A percentile compares a stretch with the other conserved stretches of the same genome.
Conservation (phyloP, 2,797 vertebrate genomes). For the Chaetophractus vellerosus region DNA sequence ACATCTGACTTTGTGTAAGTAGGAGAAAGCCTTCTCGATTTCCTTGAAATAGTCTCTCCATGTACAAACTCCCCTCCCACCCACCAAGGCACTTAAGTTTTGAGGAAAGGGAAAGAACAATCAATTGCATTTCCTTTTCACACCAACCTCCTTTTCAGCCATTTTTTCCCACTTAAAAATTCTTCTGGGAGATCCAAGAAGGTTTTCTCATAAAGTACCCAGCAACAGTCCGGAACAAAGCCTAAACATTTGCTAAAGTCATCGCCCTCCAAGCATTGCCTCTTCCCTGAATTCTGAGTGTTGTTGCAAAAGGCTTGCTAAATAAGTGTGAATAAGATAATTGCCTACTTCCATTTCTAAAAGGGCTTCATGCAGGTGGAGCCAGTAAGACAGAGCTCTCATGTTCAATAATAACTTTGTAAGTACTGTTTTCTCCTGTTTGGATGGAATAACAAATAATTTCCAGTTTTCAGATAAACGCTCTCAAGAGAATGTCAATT, state of each 20-base stretch:
- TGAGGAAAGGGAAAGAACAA: not conserved
- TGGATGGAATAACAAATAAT: constrained; percentile 67
- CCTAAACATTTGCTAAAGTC: not conserved
- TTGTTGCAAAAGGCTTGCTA: constrained; percentile 77
- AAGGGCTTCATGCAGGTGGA: constrained; percentile 77
- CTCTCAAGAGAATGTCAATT: constrained; percentile 74
- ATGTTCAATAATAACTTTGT: constrained; percentile 69
- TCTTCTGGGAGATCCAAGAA: constrained; percentile 15
- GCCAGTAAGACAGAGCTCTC: constrained; percentile 68
- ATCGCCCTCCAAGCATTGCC: not conserved
- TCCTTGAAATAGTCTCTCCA: not conserved
- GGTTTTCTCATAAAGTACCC: not conserved
- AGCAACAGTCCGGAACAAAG: not conserved
- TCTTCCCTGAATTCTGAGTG: constrained; percentile 43
- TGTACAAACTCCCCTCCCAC: not conserved
- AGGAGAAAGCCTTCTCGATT: not conserved
- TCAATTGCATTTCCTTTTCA: constrained; percentile 3
- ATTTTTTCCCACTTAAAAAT: not conserved
- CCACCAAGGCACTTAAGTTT: constrained; percentile 12
- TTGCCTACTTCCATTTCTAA: constrained; percentile 73
- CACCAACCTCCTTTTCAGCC: not conserved
- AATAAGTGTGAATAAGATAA: constrained; percentile 79
- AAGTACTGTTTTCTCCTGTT: constrained; percentile 82
- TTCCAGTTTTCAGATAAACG: constrained; percentile 70
- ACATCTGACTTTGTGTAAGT: not conserved